A percentile compares a stretch with the other conserved stretches of the same genome.
Evolutionary conservation across 1,140 invertebrate species (phyloP).

Genomic region (Drosophila trapezifrons): DNA sequence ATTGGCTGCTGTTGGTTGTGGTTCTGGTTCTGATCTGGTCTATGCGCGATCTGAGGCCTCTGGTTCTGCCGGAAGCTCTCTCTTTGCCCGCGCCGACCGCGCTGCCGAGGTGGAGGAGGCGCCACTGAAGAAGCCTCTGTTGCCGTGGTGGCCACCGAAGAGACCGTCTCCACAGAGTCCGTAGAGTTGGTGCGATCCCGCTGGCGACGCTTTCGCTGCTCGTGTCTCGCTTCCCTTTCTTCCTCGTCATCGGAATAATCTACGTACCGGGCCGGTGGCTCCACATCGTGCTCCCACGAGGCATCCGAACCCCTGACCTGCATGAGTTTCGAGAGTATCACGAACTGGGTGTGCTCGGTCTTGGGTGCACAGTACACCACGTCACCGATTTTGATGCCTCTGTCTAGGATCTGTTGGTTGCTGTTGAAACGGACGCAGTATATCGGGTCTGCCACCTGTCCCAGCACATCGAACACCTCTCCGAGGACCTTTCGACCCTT

Average conservation of each 20-base stretch:
- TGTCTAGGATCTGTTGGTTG: conserved; percentile 88
- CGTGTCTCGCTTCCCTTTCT: conserved; percentile 86
- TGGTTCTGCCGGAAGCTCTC: conserved; percentile 45
- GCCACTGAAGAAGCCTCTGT: conserved; percentile 37
- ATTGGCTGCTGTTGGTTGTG: conserved; percentile 22
- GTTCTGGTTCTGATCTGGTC: conserved; percentile 17
- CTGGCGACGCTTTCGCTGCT: conserved; percentile 78
- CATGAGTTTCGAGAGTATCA: conserved; percentile 89
- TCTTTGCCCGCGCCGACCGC: conserved; percentile 51
- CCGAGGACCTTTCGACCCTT: conserved; percentile 89
- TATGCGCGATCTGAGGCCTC: conserved; percentile 6
- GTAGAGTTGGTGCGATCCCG: conserved; percentile 64
- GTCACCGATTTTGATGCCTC: conserved; percentile 87
- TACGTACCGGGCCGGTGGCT: conserved; percentile 88
- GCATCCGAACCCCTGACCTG: conserved; percentile 92
- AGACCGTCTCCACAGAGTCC: conserved; percentile 51
- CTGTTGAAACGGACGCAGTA: conserved; percentile 94
- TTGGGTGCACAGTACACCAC: conserved; percentile 92
- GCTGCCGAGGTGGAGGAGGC: conserved; percentile 41
- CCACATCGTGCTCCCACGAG: conserved; percentile 92
- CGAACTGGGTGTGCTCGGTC: conserved; percentile 89
- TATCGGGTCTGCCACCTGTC: conserved; percentile 90
- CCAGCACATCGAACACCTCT: conserved; percentile 95
- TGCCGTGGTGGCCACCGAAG: conserved; percentile 31
- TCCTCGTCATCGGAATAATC: conserved; percentile 96